Evolutionary conservation across 2,113 vertebrate species (phyloP).

Genomic region (Tachycineta bicolor): DNA sequence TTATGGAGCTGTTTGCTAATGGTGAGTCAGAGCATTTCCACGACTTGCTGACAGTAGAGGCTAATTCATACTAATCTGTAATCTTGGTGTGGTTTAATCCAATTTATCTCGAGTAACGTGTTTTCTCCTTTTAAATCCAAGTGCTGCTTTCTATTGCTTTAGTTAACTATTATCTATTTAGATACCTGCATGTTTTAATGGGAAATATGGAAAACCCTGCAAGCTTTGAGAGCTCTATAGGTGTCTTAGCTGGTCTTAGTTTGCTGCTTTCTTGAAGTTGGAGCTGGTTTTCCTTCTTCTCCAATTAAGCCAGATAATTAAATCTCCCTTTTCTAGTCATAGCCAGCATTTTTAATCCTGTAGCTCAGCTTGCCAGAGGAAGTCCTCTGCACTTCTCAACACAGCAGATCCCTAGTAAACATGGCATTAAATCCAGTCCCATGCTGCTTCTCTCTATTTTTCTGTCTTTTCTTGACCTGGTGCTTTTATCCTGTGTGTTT

Average conservation of each 20-base stretch:
- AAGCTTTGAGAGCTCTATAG: not conserved
- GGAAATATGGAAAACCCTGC: not conserved
- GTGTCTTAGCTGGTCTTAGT: not conserved
- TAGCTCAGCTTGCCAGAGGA: not conserved
- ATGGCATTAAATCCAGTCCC: slow-evolving; percentile 17
- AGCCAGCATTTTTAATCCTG: slow-evolving; percentile 32
- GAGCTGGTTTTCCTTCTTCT: slow-evolving; percentile 31
- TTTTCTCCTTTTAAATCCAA: not conserved
- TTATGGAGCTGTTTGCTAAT: not conserved
- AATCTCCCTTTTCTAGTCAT: slow-evolving; percentile 31
- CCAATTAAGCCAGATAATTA: slow-evolving; percentile 43
- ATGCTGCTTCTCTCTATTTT: not conserved
- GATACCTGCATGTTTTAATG: not conserved
- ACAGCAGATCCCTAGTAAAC: slow-evolving; percentile 9
- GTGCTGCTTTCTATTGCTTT: not conserved
- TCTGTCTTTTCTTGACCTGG: slow-evolving; percentile 11
- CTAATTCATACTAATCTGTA: slow-evolving; percentile 21
- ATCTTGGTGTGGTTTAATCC: not conserved
- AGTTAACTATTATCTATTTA: not conserved
- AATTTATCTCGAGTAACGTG: not conserved
- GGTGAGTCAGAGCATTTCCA: not conserved
- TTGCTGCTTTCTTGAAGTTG: not conserved
- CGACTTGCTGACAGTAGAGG: not conserved
- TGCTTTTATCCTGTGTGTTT: not conserved
- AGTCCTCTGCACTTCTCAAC: slow-evolving; percentile 29